Evolutionary conservation across 2,797 vertebrate species (phyloP), one percentile per base, ranked within the genome.

Genomic region (Hydrocynus forskahlii): DNA sequence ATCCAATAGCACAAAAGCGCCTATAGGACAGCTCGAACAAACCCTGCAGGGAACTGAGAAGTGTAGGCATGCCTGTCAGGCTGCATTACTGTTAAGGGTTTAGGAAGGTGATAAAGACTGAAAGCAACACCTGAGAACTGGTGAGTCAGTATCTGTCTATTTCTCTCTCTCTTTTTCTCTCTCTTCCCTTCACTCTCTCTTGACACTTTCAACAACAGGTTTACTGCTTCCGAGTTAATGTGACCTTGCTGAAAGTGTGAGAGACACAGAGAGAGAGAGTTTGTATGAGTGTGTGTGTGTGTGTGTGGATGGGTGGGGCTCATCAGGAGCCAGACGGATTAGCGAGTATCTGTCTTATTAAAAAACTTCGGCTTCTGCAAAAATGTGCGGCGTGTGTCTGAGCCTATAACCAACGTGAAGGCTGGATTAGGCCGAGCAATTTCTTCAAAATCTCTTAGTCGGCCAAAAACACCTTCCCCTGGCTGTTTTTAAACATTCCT

Each of bases 281-380:
- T 23, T n/a, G 40, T 21, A 50, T 59, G 76, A 63, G 60, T 72
- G 78, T 68, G 66, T 75, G 74, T 76, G 48, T 78, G 80, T 64
- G 17, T 62, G 57, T 59, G 38, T 78, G 52, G 38, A 80, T 19
- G 55, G 66, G 84, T 83, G 75, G 55, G 75, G 80, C 55, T 78
- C 79, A 79, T 78, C 66, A 80, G 78, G 82, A 85, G 74, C 69
- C 70, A 80, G 78, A 80, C 74, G 75, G 82, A 86, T 86, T 83
- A 84, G 79, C 54, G 45, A 62, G 35, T 80, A 81, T 71, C 78
- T 77, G 55, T 87, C 80, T 84, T 75, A 84, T 83, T 80, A 84
- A 76, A 85, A 86, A 83, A 10, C 40, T 62, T 73, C 38, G 60
- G 55, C 72, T 79, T 64, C 69, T 67, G 69, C 23, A 69, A 62